Base-by-base conservation (phyloP, 2,888 invertebrate genomes). In the Pollenia labialis region DNA sequence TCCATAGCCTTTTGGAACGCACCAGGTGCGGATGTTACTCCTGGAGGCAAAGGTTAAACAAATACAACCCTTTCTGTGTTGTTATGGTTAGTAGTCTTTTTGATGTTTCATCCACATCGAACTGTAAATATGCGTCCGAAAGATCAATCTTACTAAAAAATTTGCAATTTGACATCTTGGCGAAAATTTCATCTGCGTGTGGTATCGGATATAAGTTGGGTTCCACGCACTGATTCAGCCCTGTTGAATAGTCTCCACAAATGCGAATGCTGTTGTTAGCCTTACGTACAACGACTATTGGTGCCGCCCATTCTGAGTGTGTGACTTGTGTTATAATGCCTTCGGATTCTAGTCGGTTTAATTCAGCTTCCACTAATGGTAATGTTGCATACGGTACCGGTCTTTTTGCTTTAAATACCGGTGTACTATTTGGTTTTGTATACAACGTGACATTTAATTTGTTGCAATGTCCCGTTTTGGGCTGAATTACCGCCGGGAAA, bases 181-280 rank as follows among this genome's bases (percentile, higher is more conserved):
- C 69, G 40, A 82, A 82, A 32, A 82, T 82, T 62, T 82, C 69
- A 32, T 82, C 82, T 16, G 69, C 69, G 56, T 76, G 76, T 52
- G 75, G 82, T 60, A 81, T 42, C 10, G 60, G 68, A 42, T 69
- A 82, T 14, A 62, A 46, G 56, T 71, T 69, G 11, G 23, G 81
- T 74, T 74, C 56, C 64, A 81, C 64, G 14, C 56, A 74, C 18
- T 81, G 8, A 23, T 23, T 23, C 18, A 23, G 18, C 18, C 18
- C 18, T 23, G 71, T 81, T 10, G 64, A 72, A 32, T 81, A 81
- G n/a, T 81, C 71, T 3, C 64, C 74, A 16, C 50, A 75, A 18
- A 81, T 66, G 2, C 81, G 74, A 46, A 81, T 72, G 23, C 64
- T 52, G 46, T 48, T 46, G 56, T 23, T 46, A 9, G 56, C 7